phyloP scores from a whole-genome alignment of 2,797 vertebrate species.

The Lophotriccus pileatus region DNA sequence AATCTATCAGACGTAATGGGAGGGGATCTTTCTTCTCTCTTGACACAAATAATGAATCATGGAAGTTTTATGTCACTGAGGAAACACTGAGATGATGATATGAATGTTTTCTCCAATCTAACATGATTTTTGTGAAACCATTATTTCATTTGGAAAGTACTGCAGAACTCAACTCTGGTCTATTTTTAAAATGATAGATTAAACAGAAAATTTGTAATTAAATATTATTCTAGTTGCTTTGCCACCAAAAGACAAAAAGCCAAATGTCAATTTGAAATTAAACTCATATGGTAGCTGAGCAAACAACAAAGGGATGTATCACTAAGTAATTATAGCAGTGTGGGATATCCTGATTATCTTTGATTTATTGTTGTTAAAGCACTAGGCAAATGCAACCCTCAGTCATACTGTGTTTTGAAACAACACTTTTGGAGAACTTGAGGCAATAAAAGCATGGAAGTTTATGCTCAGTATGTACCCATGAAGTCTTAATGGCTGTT shows the following conservation, averaged over 20 bases:
- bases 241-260: background rate
- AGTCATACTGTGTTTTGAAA: background rate
- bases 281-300: background rate
- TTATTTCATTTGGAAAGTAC: background rate
- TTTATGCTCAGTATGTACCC: background rate
- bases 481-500: background rate
- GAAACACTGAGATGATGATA: background rate
- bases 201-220: conserved; percentile 11
- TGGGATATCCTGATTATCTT: background rate
- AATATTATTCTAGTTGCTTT: background rate
- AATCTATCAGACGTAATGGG: background rate
- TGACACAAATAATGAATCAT: background rate
- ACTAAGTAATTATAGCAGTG: background rate
- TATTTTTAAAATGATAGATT: conserved; percentile 26
- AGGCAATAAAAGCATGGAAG: background rate
- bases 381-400: background rate
- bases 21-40: background rate
- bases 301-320: background rate
- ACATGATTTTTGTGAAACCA: background rate
- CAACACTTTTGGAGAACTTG: background rate
- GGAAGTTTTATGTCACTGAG: conserved; percentile 1
- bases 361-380: background rate
- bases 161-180: background rate
- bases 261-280: conserved; percentile 16
- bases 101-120: conserved; percentile 15